phyloP scores from a whole-genome alignment of 2,797 vertebrate species.

The Monodelphis domestica region DNA sequence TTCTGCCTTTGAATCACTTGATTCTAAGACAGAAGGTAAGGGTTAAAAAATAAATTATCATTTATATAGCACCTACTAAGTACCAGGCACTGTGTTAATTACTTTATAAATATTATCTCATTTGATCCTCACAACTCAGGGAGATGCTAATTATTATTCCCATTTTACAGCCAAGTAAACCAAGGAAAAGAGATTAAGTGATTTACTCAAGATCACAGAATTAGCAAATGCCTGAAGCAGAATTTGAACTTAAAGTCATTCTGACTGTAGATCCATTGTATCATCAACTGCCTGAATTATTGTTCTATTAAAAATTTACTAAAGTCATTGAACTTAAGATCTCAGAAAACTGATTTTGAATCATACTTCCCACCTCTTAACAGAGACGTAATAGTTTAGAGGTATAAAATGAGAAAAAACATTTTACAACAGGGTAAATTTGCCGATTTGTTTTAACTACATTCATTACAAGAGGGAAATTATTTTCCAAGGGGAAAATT shows the following conservation, averaged over 20 bases:
- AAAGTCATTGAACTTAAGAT: background rate
- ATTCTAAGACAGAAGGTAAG: too few relatives aligned
- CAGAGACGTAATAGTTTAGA: background rate
- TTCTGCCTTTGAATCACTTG: too few relatives aligned
- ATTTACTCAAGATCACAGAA: background rate
- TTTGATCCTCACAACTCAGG: background rate
- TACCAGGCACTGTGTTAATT: background rate
- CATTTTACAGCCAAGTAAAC: background rate
- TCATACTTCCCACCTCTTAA: background rate
- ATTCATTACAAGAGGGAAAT: background rate
- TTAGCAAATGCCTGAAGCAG: background rate
- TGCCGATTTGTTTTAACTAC: background rate
- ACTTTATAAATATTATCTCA: background rate
- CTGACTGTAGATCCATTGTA: background rate
- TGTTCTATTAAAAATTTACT: background rate
- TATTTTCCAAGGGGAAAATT: background rate
- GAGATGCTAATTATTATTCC: background rate
- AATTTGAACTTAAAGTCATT: background rate
- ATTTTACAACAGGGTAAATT: background rate
- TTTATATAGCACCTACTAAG: background rate
- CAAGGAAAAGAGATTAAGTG: background rate
- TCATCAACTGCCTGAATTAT: background rate
- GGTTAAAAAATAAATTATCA: background rate
- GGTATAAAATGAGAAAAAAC: background rate
- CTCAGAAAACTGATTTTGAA: background rate